Base-by-base conservation (phyloP, 2,113 vertebrate genomes). In the Triplophysa rosa region DNA sequence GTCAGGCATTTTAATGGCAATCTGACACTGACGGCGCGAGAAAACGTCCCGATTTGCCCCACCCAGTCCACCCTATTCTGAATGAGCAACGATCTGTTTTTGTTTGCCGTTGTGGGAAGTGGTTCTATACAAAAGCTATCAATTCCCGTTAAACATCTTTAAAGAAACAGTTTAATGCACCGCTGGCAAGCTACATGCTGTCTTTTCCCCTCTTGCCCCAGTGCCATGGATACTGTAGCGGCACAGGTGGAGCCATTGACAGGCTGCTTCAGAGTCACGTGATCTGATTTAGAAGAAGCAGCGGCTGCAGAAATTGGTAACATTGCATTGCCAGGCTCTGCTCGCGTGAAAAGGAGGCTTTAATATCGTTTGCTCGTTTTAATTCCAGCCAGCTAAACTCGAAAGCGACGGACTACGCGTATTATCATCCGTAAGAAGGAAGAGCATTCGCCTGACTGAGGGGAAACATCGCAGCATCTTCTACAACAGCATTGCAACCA, bases 241-340 rank as follows among this genome's bases (percentile, higher is more conserved):
- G 93, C 88, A 92, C 93, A 93, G 93, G 91, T 87, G 90, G 86
- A 89, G 88, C 81, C 83, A 81, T 83, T 87, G 88, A 92, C 94
- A 92, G 93, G 94, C 90, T 89, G 84, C 84, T 74, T 54, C 26
- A n/a, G n/a, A 24, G 87, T 93, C 95, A 94, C 92, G 92, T 94
- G 95, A 86, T 82, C 68, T 63, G 82, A 72, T 87, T 87, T 88
- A 84, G 87, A 90, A 91, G 90, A 89, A 86, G 90, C 89, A 82
- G 88, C 84, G 89, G 86, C 84, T 86, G 86, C 87, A 83, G 87
- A 89, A 87, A 89, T 86, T 74, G 84, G 82, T 77, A 80, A 67
- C 84, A 83, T 85, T 59, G 78, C 84, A 42, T 82, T 37, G 65
- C 54, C 78, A 73, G 73, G 65, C 40, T 59, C 24, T 14, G 23